Percentiles rank a stretch among this genome's conserved stretches.
Conservation (phyloP, 2,888 invertebrate genomes). For the Anorthoa munda region DNA sequence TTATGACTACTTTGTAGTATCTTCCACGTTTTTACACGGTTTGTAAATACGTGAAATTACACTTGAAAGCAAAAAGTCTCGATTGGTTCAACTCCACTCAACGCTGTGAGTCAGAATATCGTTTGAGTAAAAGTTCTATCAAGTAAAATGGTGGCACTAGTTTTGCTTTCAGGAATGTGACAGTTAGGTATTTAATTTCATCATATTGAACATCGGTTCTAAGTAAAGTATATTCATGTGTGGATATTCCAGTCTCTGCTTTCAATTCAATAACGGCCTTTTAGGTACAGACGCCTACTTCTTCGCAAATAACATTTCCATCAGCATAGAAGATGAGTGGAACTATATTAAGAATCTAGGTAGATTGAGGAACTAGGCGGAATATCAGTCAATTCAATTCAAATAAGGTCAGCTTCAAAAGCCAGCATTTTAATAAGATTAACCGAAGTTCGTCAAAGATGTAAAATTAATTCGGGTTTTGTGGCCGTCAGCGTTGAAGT, state of each 20-base stretch:
- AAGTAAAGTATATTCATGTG: conserved; percentile 1
- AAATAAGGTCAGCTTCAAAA: conserved; percentile 38
- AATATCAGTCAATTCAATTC: conserved; percentile 29
- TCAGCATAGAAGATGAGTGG: conserved; percentile 32
- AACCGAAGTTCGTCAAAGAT: conserved; percentile 62
- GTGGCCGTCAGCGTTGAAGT: conserved; percentile 51
- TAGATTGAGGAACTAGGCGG: not conserved
- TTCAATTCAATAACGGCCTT: not conserved
- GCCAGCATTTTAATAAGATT: conserved; percentile 57
- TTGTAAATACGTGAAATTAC: not conserved
- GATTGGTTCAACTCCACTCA: not conserved
- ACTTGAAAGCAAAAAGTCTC: not conserved
- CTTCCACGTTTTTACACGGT: not conserved
- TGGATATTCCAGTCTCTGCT: not conserved
- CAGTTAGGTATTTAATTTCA: not conserved
- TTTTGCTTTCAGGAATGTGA: not conserved
- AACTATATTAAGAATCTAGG: conserved; percentile 18
- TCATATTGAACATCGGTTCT: conserved; percentile 2
- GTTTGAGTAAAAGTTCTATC: conserved; percentile 30
- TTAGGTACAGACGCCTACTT: not conserved
- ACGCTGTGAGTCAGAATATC: conserved; percentile 4
- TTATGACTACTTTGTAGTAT: not conserved
- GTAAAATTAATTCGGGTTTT: conserved; percentile 59
- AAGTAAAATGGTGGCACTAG: conserved; percentile 17
- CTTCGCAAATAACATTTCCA: conserved; percentile 22